Evolutionary conservation across 2,113 vertebrate genomes (phyloP).

Genomic region (Rhea pennata): DNA sequence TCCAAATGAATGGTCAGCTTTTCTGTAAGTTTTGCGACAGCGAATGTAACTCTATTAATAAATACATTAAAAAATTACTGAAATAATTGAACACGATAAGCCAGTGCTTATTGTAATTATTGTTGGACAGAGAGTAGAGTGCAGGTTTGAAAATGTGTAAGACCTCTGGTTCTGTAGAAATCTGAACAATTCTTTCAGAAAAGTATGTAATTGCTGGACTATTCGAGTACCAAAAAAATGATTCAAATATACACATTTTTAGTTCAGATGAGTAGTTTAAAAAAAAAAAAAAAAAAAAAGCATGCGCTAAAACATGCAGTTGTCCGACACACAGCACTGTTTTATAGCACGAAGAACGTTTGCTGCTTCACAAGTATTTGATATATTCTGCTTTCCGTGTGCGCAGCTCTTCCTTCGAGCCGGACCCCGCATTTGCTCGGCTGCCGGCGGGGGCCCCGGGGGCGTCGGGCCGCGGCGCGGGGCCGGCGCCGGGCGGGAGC

Average conservation of each 20-base stretch:
- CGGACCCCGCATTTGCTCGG: no score
- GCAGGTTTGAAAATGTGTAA: not conserved
- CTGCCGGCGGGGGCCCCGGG: no score
- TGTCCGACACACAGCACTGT: not conserved
- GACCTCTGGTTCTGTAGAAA: not conserved
- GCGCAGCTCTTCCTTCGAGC: no score
- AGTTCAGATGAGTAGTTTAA: not conserved
- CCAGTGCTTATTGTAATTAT: not conserved
- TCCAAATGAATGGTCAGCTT: slow-evolving; percentile 8
- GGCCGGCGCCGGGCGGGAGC: no score
- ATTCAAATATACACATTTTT: not conserved
- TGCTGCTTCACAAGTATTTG: no score
- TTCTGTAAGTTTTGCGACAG: not conserved
- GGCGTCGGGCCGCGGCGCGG: no score
- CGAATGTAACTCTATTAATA: not conserved
- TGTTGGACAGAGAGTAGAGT: not conserved
- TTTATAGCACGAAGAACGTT: no score
- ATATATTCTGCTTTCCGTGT: no score
- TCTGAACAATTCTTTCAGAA: not conserved
- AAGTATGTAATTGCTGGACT: not conserved
- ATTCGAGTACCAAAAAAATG: not conserved
- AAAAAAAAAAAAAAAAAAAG: not conserved
- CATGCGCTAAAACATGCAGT: not conserved
- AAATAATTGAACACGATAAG: not conserved
- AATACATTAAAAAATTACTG: not conserved